These are phyloP conservation scores for Dromius quadrimaculatus DNA, from an alignment of 2,888 invertebrate genomes.

Conservation along the genomic window DNA sequence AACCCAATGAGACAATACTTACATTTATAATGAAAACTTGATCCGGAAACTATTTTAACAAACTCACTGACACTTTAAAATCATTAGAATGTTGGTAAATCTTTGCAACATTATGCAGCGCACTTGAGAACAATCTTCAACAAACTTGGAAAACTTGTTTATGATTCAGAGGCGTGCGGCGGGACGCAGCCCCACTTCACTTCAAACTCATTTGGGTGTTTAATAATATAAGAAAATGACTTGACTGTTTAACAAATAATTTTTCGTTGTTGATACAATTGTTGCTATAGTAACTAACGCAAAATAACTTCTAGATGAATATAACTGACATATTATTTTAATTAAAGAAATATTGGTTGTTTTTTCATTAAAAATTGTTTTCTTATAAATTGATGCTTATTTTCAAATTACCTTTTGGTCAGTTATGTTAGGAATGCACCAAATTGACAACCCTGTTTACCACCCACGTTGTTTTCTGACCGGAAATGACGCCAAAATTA, in stretches of 20 bases:
- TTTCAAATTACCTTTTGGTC: constrained; percentile 33
- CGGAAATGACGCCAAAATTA: neutral
- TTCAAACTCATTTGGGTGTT: no score
- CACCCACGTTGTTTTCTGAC: constrained; percentile 24
- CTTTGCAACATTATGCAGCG: constrained; percentile 49
- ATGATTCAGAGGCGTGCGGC: constrained; percentile 34
- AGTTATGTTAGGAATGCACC: constrained; percentile 41
- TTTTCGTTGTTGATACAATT: no score
- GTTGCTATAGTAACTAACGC: no score
- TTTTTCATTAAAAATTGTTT: no score
- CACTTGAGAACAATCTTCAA: constrained; percentile 39
- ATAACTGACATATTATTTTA: no score
- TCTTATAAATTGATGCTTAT: neutral
- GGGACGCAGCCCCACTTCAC: neutral
- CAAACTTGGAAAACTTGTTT: constrained; percentile 49
- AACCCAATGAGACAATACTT: constrained; percentile 31
- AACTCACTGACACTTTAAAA: constrained; percentile 33
- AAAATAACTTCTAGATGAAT: no score
- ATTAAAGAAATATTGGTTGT: no score
- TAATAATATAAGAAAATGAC: no score
- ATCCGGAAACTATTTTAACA: constrained; percentile 5
- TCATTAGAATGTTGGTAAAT: constrained; percentile 19
- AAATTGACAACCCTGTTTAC: constrained; percentile 32
- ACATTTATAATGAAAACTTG: constrained; percentile 32
- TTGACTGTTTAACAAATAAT: no score